Evolutionary conservation across 2,888 invertebrate species (phyloP).

Genomic region (Lacanobia wlatinum): DNA sequence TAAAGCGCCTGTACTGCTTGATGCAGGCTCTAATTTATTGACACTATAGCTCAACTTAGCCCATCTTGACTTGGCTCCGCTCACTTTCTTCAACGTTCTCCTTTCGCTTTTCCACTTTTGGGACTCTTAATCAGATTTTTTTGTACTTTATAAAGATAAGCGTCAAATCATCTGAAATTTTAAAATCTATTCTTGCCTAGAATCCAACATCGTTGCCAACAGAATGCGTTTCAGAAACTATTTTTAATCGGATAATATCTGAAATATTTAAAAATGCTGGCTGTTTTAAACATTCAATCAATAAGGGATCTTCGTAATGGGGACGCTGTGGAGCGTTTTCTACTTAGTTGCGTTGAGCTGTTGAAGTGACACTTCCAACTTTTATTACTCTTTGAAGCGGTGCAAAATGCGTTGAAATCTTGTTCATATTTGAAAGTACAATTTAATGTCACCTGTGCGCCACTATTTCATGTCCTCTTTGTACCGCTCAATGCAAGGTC

Average conservation of each 20-base stretch:
- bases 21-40: background rate
- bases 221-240: background rate
- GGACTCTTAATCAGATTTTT: background rate
- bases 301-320: background rate
- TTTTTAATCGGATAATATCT: background rate
- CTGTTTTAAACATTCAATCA: constrained; percentile 18
- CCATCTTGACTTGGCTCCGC: background rate
- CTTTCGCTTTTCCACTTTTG: background rate
- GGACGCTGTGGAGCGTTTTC: background rate
- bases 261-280: background rate
- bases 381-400: constrained; percentile 15
- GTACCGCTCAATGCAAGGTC: constrained; percentile 9
- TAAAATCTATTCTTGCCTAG: background rate
- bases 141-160: background rate
- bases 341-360: constrained; percentile 9
- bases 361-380: constrained; percentile 2
- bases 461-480: constrained; percentile 22
- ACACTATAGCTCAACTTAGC: constrained; percentile 12
- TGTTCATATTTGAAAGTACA: background rate
- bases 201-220: background rate
- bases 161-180: background rate
- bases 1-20: constrained; percentile 1
- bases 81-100: background rate
- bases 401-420: constrained; percentile 16
- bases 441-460: background rate